Percentiles rank a stretch among this genome's conserved stretches.
These are phyloP conservation scores for Aurelia sp. DNA, from an alignment of 30 jellyfish, hydroid and myxozoan genomes.

Conservation along the genomic window DNA sequence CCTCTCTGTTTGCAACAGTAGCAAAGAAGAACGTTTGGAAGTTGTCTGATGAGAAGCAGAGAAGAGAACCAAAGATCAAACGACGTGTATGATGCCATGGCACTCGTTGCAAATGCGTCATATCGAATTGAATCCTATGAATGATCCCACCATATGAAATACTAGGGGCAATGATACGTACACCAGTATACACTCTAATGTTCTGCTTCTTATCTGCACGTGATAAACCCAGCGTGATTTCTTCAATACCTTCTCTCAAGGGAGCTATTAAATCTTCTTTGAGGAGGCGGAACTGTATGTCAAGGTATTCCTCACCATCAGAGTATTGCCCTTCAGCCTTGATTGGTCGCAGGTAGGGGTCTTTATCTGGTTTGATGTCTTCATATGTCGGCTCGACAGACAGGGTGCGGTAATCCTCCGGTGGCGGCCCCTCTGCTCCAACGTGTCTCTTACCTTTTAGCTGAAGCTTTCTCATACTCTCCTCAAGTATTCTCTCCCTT, in stretches of 20 bases:
- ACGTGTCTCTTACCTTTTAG: background rate
- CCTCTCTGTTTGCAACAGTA: constrained; percentile 63
- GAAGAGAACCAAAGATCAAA: constrained; percentile 58
- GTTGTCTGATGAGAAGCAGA: constrained; percentile 60
- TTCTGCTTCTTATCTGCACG: constrained; percentile 39
- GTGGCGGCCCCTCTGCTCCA: constrained; percentile 40
- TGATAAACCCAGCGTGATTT: constrained; percentile 2
- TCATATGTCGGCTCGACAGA: constrained; percentile 56
- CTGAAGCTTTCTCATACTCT: background rate
- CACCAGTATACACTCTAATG: constrained; percentile 37
- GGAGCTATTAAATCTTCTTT: constrained; percentile 71
- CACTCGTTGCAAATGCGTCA: background rate
- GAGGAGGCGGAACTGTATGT: constrained; percentile 63
- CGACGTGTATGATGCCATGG: constrained; percentile 74
- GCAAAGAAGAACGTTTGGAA: constrained; percentile 56
- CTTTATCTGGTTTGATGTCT: constrained; percentile 28
- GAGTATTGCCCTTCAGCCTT: constrained; percentile 56
- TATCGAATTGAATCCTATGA: constrained; percentile 48
- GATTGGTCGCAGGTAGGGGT: constrained; percentile 67
- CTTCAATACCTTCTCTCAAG: constrained; percentile 53
- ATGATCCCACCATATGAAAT: constrained; percentile 52
- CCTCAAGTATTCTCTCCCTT: constrained; percentile 8
- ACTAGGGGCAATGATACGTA: constrained; percentile 36
- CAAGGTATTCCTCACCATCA: constrained; percentile 58
- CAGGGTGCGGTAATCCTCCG: constrained; percentile 64